phyloP scores from a whole-genome alignment of 1,140 invertebrate species.

The Tyrophagus putrescentiae region DNA sequence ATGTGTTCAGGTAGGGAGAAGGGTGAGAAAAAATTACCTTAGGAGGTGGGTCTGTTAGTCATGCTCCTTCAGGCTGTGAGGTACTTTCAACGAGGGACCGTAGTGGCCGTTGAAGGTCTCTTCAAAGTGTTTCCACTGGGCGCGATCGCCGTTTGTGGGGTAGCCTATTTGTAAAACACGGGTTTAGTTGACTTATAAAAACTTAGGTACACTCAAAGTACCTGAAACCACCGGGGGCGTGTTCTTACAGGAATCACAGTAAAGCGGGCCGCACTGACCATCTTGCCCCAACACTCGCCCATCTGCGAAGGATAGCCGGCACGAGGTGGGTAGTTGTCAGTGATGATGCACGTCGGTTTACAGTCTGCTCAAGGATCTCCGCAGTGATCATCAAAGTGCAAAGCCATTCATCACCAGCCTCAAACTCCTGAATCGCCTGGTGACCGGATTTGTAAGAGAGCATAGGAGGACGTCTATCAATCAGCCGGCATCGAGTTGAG shows the following conservation, averaged over 20 bases:
- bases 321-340: slow-evolving; percentile 18
- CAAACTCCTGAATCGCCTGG: background rate
- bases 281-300: slow-evolving; percentile 6
- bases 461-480: background rate
- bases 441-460: background rate
- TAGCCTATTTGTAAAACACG: too few relatives aligned
- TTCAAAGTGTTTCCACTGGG: background rate
- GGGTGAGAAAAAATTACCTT: background rate
- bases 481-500: background rate
- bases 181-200: too few relatives aligned
- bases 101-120: background rate
- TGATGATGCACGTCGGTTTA: slow-evolving; percentile 15
- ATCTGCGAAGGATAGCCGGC: slow-evolving; percentile 2
- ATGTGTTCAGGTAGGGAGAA: slow-evolving; percentile 21
- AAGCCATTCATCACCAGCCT: background rate
- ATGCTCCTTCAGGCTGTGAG: background rate
- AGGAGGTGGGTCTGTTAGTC: background rate
- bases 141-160: background rate
- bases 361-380: slow-evolving; percentile 4
- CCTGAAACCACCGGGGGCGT: slow-evolving; percentile 16
- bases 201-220: too few relatives aligned
- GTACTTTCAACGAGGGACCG: slow-evolving; percentile 1
- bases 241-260: background rate
- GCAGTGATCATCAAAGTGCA: background rate
- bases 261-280: slow-evolving; percentile 18